A percentile compares a stretch with the other conserved stretches of the same genome.
phyloP scores from a whole-genome alignment of 2,797 vertebrate species.

The Lophius americanus region DNA sequence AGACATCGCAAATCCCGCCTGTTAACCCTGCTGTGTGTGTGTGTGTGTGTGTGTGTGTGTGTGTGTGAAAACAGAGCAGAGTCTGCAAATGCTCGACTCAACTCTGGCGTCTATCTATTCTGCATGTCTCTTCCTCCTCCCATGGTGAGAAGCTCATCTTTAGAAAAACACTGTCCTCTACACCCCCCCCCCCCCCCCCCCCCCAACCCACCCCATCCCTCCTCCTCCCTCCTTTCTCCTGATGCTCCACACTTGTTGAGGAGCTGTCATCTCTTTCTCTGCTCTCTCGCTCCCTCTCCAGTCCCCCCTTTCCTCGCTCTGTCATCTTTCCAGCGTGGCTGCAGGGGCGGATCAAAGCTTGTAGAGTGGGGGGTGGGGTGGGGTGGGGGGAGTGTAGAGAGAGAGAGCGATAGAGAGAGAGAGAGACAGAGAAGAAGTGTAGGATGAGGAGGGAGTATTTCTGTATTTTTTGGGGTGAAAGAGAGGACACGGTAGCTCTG shows the following conservation, averaged over 20 bases:
- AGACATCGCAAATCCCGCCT: too few species aligned
- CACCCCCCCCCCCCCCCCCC: background rate
- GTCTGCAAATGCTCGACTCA: slow-evolving; percentile 58
- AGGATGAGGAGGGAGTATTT: slow-evolving; percentile 65
- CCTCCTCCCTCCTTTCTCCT: slow-evolving; percentile 18
- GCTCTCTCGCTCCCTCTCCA: slow-evolving; percentile 49
- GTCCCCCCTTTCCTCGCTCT: slow-evolving; percentile 51
- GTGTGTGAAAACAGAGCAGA: slow-evolving; percentile 23
- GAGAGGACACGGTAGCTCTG: slow-evolving; percentile 79
- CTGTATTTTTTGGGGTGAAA: slow-evolving; percentile 79
- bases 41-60: too few species aligned
- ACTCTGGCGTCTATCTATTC: slow-evolving; percentile 64
- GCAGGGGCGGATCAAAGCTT: slow-evolving; percentile 82
- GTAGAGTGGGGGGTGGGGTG: slow-evolving; percentile 55
- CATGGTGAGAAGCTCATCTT: slow-evolving; percentile 67
- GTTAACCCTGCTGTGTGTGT: too few species aligned
- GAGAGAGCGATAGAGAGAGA: background rate
- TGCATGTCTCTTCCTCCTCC: slow-evolving; percentile 33
- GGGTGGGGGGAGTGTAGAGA: slow-evolving; percentile 19
- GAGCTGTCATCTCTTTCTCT: slow-evolving; percentile 78
- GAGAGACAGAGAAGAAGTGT: slow-evolving; percentile 26
- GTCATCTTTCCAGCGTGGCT: slow-evolving; percentile 77
- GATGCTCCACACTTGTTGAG: slow-evolving; percentile 74
- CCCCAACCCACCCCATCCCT: background rate
- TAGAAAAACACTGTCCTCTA: slow-evolving; percentile 58